Evolutionary conservation across 2,797 vertebrate species (phyloP).

Genomic region (Enteromius trimaculatus): DNA sequence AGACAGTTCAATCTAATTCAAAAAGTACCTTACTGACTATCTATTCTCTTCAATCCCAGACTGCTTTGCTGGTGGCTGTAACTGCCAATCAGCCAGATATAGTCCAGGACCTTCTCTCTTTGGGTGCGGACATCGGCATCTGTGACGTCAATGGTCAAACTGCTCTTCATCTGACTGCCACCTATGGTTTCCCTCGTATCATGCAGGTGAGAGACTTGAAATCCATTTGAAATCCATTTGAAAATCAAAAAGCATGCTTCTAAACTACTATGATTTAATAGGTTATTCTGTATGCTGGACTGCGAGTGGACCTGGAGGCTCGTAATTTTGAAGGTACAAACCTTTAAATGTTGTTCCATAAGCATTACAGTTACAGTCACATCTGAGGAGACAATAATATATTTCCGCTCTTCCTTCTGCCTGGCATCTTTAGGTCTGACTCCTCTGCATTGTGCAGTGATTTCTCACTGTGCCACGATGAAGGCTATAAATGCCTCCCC

Average conservation of each 20-base stretch:
- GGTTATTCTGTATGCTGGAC: constrained; percentile 71
- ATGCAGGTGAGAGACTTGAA: constrained; percentile 77
- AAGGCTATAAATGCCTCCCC: constrained; percentile 65
- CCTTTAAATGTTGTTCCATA: not conserved
- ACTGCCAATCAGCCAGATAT: constrained; percentile 88
- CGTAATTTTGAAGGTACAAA: constrained; percentile 88
- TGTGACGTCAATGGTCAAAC: constrained; percentile 88
- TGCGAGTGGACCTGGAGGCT: constrained; percentile 79
- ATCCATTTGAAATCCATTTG: not conserved
- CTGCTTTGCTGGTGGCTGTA: constrained; percentile 88
- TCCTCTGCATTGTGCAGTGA: constrained; percentile 86
- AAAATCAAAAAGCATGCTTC: not conserved
- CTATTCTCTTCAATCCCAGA: constrained; percentile 71
- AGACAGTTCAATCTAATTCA: not conserved
- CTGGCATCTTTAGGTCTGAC: constrained; percentile 80
- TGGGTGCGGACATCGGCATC: constrained; percentile 84
- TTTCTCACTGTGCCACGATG: constrained; percentile 81
- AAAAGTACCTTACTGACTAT: not conserved
- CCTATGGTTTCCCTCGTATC: constrained; percentile 83
- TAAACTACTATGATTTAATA: constrained; percentile 54
- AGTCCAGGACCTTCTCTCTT: constrained; percentile 83
- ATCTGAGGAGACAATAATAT: not conserved
- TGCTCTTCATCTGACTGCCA: constrained; percentile 85
- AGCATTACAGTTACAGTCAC: not conserved
- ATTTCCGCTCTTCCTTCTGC: not conserved